These are phyloP conservation scores for Rutpela maculata DNA, from an alignment of 2,888 invertebrate genomes.

Conservation along the genomic window DNA sequence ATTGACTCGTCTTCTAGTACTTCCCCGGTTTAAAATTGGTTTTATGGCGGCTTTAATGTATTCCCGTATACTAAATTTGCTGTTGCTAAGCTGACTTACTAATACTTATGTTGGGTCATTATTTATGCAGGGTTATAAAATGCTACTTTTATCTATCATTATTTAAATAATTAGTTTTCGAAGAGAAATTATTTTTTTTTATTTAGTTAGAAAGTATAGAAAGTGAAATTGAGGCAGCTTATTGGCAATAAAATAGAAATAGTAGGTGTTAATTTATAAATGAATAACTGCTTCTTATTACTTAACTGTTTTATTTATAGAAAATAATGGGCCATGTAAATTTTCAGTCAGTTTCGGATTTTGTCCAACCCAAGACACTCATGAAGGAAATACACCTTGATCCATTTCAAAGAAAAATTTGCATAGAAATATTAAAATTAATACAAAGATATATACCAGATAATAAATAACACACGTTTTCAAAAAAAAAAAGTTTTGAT, in stretches of 20 bases:
- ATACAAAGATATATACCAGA: too few relatives aligned
- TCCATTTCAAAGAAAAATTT: too few relatives aligned
- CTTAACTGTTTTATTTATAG: too few relatives aligned
- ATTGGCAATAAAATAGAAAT: background rate
- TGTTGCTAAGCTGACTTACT: conserved; percentile 1
- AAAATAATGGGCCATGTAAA: too few relatives aligned
- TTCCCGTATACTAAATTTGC: background rate
- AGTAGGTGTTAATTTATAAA: background rate
- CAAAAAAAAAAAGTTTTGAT: too few relatives aligned
- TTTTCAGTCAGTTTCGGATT: too few relatives aligned
- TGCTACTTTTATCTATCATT: background rate
- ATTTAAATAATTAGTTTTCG: background rate
- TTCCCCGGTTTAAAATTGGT: conserved; percentile 22
- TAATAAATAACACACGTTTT: too few relatives aligned
- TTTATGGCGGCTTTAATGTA: conserved; percentile 2
- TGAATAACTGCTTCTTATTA: background rate
- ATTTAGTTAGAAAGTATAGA: background rate
- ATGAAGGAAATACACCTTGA: too few relatives aligned
- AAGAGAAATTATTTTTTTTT: background rate
- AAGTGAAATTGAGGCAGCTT: background rate
- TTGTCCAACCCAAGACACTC: too few relatives aligned
- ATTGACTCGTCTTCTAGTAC: conserved; percentile 16
- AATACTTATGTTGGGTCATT: background rate
- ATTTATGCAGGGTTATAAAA: background rate
- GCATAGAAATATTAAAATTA: too few relatives aligned